Conservation (phyloP, 2,113 vertebrate species). For the Gadus chalcogrammus region DNA sequence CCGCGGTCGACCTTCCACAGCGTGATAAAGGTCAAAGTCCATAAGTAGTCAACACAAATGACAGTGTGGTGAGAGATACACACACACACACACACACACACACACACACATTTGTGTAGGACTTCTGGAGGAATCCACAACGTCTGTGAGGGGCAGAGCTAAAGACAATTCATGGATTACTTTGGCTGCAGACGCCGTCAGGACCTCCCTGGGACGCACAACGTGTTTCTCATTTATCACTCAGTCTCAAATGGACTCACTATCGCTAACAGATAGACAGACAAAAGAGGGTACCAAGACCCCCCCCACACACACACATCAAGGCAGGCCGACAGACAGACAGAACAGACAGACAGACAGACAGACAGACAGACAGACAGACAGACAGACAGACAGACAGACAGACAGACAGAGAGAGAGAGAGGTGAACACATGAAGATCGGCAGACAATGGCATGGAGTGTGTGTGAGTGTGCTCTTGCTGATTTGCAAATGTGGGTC, state of each 20-base stretch:
- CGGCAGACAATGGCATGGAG: not conserved
- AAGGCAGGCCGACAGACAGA: not conserved
- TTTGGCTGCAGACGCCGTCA: constrained; percentile 54
- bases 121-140: constrained; percentile 12
- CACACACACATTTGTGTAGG: constrained; percentile 2
- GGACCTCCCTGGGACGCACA: constrained; percentile 30
- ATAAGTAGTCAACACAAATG: constrained; percentile 3
- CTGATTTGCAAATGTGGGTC: not conserved
- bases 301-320: constrained; percentile 13
- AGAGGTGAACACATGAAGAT: not conserved
- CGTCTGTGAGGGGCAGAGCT: constrained; percentile 4
- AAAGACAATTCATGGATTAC: constrained; percentile 35
- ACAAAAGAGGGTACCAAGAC: constrained; percentile 15
- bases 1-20: too few relatives aligned
- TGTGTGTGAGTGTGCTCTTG: not conserved
- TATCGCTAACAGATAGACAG: constrained; percentile 41
- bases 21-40: constrained; percentile 8
- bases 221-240: constrained; percentile 55
- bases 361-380: not conserved
- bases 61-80: too few relatives aligned
- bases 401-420: not conserved
- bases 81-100: too few relatives aligned
- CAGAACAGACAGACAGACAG: not conserved
- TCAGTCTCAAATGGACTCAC: constrained; percentile 34
- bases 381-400: not conserved